Evolutionary conservation across 2,113 vertebrate species (phyloP).

Genomic region (Prietella phreatophila): DNA sequence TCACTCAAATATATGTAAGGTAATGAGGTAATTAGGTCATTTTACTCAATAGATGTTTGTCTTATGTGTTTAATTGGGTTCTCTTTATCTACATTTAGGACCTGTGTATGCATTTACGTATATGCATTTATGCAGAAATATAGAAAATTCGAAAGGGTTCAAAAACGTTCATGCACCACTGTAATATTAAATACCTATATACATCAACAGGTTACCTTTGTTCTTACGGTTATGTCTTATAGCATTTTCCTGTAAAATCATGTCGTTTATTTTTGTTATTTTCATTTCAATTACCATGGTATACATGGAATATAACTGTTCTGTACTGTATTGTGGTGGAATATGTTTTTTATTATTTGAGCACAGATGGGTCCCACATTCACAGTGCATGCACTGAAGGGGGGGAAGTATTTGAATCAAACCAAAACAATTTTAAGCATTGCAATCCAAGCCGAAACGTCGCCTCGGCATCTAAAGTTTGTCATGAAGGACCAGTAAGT

Average conservation of each 20-base stretch:
- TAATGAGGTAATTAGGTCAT: too few relatives aligned
- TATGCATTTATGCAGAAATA: too few relatives aligned
- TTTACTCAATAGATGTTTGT: too few relatives aligned
- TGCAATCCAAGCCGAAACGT: neutral
- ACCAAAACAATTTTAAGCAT: conserved; percentile 7
- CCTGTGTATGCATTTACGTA: too few relatives aligned
- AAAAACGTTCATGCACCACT: too few relatives aligned
- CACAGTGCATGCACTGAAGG: neutral
- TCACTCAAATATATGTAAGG: too few relatives aligned
- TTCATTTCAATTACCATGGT: neutral
- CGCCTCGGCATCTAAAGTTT: conserved; percentile 2
- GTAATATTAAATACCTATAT: neutral
- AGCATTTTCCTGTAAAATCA: neutral
- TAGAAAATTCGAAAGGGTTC: too few relatives aligned
- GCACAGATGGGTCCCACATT: conserved; percentile 5
- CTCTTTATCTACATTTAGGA: too few relatives aligned
- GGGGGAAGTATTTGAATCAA: neutral
- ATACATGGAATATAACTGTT: neutral
- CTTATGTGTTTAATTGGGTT: too few relatives aligned
- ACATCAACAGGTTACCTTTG: neutral
- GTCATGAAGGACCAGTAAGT: conserved; percentile 29
- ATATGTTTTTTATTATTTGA: conserved; percentile 12
- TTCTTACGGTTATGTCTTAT: neutral
- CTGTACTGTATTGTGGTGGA: neutral
- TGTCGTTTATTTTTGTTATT: neutral